Base-by-base conservation (phyloP, 2,888 invertebrate species). In the Plagiodera versicolora region DNA sequence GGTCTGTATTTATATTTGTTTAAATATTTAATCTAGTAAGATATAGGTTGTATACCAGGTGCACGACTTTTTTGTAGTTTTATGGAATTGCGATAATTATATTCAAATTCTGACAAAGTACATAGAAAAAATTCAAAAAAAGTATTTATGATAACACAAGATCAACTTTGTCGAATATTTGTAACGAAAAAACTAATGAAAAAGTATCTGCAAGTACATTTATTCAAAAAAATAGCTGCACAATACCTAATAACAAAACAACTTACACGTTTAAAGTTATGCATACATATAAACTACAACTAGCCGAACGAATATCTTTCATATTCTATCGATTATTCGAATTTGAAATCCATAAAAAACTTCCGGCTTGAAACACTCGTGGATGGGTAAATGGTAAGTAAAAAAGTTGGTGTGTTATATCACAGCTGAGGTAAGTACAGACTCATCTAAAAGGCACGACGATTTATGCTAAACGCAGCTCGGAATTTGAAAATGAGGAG, bases 381-480 rank as follows among this genome's bases (percentile, higher is more conserved):
- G 24, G 24, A 24, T 24, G 24, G 24, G 24, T 24, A 24, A 32
- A 51, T 18, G 18, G 44, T 53, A 53, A 53, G 32, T 53, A 44
- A 53, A 53, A 53, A 53, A 44, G 53, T 53, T 52, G 44, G 49
- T 59, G 56, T 56, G 46, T 20, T 51, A 47, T 61, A 66, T 63
- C 66, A 66, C 66, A 63, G 63, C 59, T 52, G 45, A 56, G 19
- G 49, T 66, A 66, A 63, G 63, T 66, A 66, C 61, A 58, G 55
- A 52, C 32, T 55, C 53, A 46, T 6, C 35, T 51, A 46, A 14
- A 53, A 54, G 47, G 52, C 48, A 53, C 30, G 54, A 51, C 71
- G 68, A 75, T 67, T 74, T 72, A 62, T 19, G 17, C 1, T 24
- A 53, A 18, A 20, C n/a, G 5, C 24, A 20, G 8, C n/a, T 52